Conservation (phyloP, 2,888 invertebrate species). For the Norana najaformis region DNA sequence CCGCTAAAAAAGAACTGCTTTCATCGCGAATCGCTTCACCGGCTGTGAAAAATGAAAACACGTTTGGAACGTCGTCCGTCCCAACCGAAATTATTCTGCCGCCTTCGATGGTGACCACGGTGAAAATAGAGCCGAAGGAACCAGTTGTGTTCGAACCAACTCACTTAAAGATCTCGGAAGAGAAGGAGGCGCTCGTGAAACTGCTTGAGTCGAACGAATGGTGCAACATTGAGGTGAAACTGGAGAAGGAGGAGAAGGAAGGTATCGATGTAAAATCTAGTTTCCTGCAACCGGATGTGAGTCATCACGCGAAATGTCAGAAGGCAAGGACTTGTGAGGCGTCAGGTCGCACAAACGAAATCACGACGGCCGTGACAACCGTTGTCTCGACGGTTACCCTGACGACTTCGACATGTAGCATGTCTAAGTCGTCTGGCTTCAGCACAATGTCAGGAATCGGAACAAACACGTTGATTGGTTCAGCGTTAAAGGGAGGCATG, state of each 20-base stretch:
- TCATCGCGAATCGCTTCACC: background rate
- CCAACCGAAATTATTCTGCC: background rate
- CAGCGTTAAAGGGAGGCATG: background rate
- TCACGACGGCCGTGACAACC: background rate
- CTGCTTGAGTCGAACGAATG: constrained; percentile 18
- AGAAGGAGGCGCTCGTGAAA: constrained; percentile 20
- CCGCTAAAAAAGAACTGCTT: background rate
- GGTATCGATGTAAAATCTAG: background rate
- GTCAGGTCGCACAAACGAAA: background rate
- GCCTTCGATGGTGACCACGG: background rate
- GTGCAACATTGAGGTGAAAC: background rate
- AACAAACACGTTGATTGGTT: background rate
- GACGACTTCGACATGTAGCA: background rate
- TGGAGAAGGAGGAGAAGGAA: background rate
- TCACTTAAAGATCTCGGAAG: constrained; percentile 21
- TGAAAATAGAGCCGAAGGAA: background rate
- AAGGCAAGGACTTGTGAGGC: background rate
- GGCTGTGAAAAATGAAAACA: background rate
- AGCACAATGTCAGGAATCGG: background rate
- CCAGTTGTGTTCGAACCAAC: background rate
- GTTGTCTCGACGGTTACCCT: background rate
- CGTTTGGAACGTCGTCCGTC: background rate
- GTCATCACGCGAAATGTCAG: background rate
- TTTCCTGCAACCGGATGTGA: background rate
- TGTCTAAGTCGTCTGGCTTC: background rate